Conservation (phyloP, 2,888 invertebrate species). For the Drosophila prolongata region DNA sequence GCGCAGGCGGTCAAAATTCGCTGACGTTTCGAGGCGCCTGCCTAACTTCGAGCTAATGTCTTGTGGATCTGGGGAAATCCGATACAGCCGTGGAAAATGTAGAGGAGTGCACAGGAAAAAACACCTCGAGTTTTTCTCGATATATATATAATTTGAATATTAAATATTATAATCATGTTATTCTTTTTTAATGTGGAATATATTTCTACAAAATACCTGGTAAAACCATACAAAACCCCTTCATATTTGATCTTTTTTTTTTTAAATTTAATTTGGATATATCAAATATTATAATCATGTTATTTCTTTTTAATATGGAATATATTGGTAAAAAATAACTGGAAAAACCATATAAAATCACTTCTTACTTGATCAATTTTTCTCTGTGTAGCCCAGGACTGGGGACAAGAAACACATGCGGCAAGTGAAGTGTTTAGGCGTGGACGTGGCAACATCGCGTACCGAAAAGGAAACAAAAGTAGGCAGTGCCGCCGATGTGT, state of each 20-base stretch:
- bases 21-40: slow-evolving; percentile 51
- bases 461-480: slow-evolving; percentile 17
- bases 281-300: no score
- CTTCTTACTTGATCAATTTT: not conserved
- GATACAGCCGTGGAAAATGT: slow-evolving; percentile 44
- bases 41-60: slow-evolving; percentile 65
- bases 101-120: not conserved
- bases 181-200: no score
- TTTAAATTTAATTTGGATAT: no score
- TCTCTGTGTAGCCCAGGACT: slow-evolving; percentile 8
- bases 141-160: no score
- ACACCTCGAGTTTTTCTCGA: no score
- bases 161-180: no score
- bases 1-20: slow-evolving; percentile 48
- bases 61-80: slow-evolving; percentile 30
- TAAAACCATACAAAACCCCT: no score
- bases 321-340: no score
- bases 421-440: slow-evolving; percentile 66
- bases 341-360: no score
- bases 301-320: no score
- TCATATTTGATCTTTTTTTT: no score
- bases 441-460: slow-evolving; percentile 46
- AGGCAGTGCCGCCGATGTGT: slow-evolving; percentile 58
- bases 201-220: no score
- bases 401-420: slow-evolving; percentile 64